Conservation (phyloP, 2,888 invertebrate genomes). For the Cotesia congregata region DNA sequence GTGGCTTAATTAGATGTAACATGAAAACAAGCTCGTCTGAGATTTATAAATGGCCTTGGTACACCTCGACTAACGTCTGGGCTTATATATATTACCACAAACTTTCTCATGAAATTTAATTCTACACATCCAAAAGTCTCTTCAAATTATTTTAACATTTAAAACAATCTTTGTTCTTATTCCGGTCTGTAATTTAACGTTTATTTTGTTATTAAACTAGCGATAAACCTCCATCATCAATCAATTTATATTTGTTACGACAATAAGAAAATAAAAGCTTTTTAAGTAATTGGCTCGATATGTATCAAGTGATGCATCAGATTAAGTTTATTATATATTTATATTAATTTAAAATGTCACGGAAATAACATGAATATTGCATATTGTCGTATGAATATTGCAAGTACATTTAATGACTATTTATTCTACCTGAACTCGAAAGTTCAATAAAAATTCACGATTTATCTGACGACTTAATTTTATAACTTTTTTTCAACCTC, state of each 20-base stretch:
- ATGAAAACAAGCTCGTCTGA: constrained; percentile 16
- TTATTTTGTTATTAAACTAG: neutral
- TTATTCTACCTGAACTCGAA: too few species aligned
- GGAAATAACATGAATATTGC: too few species aligned
- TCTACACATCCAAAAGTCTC: neutral
- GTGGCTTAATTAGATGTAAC: constrained; percentile 50
- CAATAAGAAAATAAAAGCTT: neutral
- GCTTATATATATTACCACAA: neutral
- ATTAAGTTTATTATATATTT: neutral
- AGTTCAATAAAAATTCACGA: too few species aligned
- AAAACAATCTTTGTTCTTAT: neutral
- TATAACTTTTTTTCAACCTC: too few species aligned
- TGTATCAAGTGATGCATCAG: neutral
- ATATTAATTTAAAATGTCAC: neutral
- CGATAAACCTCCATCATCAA: neutral
- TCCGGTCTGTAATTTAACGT: neutral
- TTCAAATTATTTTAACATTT: neutral
- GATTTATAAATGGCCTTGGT: constrained; percentile 20
- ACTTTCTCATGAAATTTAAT: constrained; percentile 5
- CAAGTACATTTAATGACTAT: too few species aligned
- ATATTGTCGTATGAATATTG: too few species aligned
- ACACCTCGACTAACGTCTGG: neutral
- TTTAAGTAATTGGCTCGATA: neutral
- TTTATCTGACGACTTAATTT: too few species aligned
- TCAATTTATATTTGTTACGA: neutral